These are phyloP conservation scores for Chrysaora quinquecirrha DNA, from an alignment of 30 jellyfish, hydroid and myxozoan genomes.

Conservation along the genomic window DNA sequence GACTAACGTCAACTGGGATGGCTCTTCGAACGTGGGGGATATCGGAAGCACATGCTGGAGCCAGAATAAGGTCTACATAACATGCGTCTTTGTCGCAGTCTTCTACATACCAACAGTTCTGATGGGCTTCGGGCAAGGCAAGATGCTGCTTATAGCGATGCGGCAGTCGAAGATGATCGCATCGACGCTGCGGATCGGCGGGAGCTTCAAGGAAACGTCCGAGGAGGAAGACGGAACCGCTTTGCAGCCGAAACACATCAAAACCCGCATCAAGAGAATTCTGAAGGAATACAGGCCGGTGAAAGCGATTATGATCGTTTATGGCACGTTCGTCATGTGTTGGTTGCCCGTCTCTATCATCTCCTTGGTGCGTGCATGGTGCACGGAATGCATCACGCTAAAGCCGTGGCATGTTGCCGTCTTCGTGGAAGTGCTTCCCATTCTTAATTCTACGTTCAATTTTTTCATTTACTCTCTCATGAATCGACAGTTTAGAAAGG, in stretches of 20 bases:
- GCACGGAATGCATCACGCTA: conserved; percentile 37
- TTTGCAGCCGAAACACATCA: conserved; percentile 42
- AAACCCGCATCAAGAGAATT: conserved; percentile 29
- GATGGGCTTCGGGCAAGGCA: conserved; percentile 87
- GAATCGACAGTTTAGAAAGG: conserved; percentile 73
- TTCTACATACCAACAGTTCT: conserved; percentile 76
- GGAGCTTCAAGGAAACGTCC: conserved; percentile 7
- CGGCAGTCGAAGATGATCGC: conserved; percentile 78
- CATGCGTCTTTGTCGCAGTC: conserved; percentile 58
- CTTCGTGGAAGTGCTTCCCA: conserved; percentile 78
- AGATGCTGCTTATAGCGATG: conserved; percentile 77
- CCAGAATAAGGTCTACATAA: conserved; percentile 37
- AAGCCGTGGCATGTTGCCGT: conserved; percentile 62
- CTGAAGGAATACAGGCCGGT: conserved; percentile 73
- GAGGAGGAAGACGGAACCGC: conserved; percentile 5
- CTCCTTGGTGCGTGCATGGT: conserved; percentile 58
- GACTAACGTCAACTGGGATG: conserved; percentile 70
- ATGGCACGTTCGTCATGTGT: conserved; percentile 84
- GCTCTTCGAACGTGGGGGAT: background rate
- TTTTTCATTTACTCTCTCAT: conserved; percentile 86
- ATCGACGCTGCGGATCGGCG: conserved; percentile 16
- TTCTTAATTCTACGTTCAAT: conserved; percentile 74
- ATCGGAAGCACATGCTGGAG: conserved; percentile 31
- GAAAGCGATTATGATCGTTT: conserved; percentile 70
- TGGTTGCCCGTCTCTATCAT: conserved; percentile 87